Evolutionary conservation across 2,113 vertebrate species (phyloP).

Genomic region (Percina caprodes): DNA sequence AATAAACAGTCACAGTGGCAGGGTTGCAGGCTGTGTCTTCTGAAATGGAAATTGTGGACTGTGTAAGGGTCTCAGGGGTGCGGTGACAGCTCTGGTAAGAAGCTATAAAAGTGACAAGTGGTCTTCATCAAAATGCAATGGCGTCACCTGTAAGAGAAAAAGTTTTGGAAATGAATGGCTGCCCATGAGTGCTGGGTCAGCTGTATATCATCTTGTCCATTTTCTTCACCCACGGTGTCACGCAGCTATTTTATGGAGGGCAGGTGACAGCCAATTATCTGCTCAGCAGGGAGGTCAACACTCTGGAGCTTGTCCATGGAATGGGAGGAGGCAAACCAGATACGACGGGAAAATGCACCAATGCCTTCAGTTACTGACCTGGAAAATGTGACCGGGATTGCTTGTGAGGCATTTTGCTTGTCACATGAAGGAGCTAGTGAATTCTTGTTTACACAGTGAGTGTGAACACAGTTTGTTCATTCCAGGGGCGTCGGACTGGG

Average conservation of each 20-base stretch:
- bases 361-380: constrained; percentile 39
- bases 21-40: not conserved
- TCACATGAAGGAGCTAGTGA: constrained; percentile 24
- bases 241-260: constrained; percentile 64
- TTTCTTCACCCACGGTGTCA: constrained; percentile 62
- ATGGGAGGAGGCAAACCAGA: constrained; percentile 35
- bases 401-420: constrained; percentile 7
- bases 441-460: constrained; percentile 44
- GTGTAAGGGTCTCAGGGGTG: constrained; percentile 21
- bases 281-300: constrained; percentile 68
- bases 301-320: constrained; percentile 56
- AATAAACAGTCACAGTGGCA: constrained; percentile 40
- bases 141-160: constrained; percentile 52
- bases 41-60: constrained; percentile 25
- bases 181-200: constrained; percentile 42
- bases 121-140: constrained; percentile 62
- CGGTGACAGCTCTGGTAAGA: constrained; percentile 53
- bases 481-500: too few species aligned
- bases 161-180: constrained; percentile 63
- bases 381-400: constrained; percentile 44
- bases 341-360: constrained; percentile 9
- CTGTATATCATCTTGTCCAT: constrained; percentile 67
- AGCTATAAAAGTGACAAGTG: constrained; percentile 59
- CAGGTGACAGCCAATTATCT: constrained; percentile 77
- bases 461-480: constrained; percentile 26